phyloP scores from a whole-genome alignment of 2,797 vertebrate species.

The Argyrosomus regius region DNA sequence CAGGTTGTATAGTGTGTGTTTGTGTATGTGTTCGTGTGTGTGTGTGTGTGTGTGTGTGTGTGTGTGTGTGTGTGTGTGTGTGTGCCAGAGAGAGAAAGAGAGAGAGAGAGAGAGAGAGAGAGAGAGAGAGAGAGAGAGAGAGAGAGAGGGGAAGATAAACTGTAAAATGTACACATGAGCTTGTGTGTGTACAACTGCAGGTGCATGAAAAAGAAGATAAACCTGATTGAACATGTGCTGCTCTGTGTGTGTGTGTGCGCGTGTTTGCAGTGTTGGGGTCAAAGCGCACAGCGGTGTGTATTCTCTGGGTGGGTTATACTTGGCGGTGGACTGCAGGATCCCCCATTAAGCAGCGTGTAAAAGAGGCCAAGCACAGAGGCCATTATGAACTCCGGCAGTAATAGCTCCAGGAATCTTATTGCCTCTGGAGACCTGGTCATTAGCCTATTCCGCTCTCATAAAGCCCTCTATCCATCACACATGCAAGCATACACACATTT shows the following conservation, averaged over 20 bases:
- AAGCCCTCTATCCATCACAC: constrained; percentile 84
- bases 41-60: constrained; percentile 20
- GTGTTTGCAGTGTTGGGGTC: constrained; percentile 43
- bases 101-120: background rate
- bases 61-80: too few species aligned
- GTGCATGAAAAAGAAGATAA: constrained; percentile 64
- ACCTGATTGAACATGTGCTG: constrained; percentile 46
- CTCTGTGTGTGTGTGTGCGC: constrained; percentile 23
- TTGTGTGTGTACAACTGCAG: constrained; percentile 51
- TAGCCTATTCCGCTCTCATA: constrained; percentile 77
- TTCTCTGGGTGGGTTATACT: constrained; percentile 66
- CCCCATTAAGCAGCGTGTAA: constrained; percentile 78
- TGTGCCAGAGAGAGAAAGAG: constrained; percentile 4
- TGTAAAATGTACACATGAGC: constrained; percentile 40
- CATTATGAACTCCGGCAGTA: constrained; percentile 80
- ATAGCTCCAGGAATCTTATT: constrained; percentile 69
- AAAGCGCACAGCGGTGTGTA: constrained; percentile 56
- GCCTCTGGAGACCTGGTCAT: constrained; percentile 75
- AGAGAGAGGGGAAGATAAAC: constrained; percentile 32
- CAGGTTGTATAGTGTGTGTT: constrained; percentile 54
- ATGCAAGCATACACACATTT: constrained; percentile 71
- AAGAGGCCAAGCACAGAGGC: constrained; percentile 81
- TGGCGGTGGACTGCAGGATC: constrained; percentile 68
- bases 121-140: background rate
- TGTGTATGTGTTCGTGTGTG: constrained; percentile 33